Percentiles rank a stretch among this genome's conserved stretches.
Evolutionary conservation across 2,113 vertebrate genomes (phyloP).

Genomic region (Rhinoderma darwinii): DNA sequence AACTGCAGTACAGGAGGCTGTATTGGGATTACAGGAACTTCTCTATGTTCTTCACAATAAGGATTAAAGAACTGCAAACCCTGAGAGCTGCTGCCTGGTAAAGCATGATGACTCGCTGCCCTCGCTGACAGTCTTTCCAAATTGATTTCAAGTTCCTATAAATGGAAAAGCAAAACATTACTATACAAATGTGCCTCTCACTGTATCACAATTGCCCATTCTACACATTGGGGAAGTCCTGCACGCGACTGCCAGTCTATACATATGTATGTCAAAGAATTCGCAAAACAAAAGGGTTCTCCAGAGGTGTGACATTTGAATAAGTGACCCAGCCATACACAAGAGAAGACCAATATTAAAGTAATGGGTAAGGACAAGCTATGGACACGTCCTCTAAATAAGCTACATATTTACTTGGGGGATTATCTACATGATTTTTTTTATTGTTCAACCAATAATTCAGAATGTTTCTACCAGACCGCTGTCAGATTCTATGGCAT

Average conservation of each 20-base stretch:
- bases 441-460: not conserved
- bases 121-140: slow-evolving; percentile 72
- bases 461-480: no score
- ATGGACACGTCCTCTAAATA: not conserved
- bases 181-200: not conserved
- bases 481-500: no score
- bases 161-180: slow-evolving; percentile 40
- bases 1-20: slow-evolving; percentile 85
- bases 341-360: no score
- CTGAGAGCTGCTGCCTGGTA: slow-evolving; percentile 69
- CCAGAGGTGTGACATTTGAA: no score
- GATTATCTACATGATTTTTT: not conserved
- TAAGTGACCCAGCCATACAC: no score
- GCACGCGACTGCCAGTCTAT: no score
- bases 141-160: slow-evolving; percentile 80
- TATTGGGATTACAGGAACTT: slow-evolving; percentile 76
- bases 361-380: no score
- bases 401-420: not conserved
- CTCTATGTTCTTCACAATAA: slow-evolving; percentile 77
- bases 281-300: no score
- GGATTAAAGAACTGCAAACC: slow-evolving; percentile 74
- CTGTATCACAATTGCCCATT: not conserved
- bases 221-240: not conserved
- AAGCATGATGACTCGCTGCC: slow-evolving; percentile 72
- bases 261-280: no score